These are phyloP conservation scores for Lytechinus variegatus DNA, from an alignment of 35 echinoderm and acorn worm species.

Conservation along the genomic window DNA sequence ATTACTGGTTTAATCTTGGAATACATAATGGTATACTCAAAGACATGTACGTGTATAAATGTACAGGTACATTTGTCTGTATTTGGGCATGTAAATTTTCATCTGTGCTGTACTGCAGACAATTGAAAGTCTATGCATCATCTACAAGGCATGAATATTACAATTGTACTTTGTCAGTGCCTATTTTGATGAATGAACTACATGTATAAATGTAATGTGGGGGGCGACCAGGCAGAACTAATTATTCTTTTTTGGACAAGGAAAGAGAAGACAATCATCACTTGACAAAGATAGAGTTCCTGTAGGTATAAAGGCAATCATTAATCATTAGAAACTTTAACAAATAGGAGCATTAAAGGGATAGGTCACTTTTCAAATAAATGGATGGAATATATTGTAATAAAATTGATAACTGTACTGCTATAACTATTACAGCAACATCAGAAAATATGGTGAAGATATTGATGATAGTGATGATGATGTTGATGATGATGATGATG, in stretches of 20 bases:
- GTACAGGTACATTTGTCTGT: neutral
- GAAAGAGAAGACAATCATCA: neutral
- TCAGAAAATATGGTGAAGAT: neutral
- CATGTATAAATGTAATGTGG: neutral
- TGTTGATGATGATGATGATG: too few species aligned
- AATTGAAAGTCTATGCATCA: neutral
- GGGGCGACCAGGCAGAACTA: neutral
- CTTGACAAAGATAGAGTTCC: constrained; percentile 14
- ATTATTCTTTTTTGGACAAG: neutral
- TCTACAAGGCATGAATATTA: neutral
- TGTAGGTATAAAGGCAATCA: neutral
- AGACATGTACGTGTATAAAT: too few species aligned
- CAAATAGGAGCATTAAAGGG: neutral
- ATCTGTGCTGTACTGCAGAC: neutral
- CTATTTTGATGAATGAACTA: neutral
- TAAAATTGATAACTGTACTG: too few species aligned
- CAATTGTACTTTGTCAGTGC: neutral
- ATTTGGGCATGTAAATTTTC: neutral
- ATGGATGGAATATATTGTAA: too few species aligned
- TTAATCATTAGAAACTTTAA: neutral
- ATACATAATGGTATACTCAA: too few species aligned
- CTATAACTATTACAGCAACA: neutral
- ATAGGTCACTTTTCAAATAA: neutral
- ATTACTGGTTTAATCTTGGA: too few species aligned
- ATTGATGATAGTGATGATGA: too few species aligned